Evolutionary conservation across 2,113 vertebrate genomes (phyloP), one percentile per base, ranked within the genome.

Genomic region (Centropus unirufus): DNA sequence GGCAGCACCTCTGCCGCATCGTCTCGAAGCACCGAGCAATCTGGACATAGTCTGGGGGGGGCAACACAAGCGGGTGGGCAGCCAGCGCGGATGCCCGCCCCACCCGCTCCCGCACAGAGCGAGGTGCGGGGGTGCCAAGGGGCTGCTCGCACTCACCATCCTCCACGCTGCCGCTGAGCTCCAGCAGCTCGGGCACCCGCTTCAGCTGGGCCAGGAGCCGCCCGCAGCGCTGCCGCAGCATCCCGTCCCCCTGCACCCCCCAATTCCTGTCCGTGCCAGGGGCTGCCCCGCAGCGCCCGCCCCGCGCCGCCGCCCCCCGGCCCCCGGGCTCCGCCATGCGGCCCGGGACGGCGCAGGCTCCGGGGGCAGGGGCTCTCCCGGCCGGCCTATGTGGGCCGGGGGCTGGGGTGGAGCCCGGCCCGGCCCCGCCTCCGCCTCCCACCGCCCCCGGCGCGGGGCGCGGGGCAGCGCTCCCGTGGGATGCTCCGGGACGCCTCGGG

Each of bases 1-100:
- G 93, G 36, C 98, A 94, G 98, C 98, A 99, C 42, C 77, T 95
- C 91, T 95, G 98, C 78, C 98, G 97, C 4, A 91, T 91, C 0
- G 32, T 82, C 95, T 99, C 98, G 4, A 98, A 97, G 94, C 93
- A 95, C 39, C 61, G 96, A 59, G 96, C 95, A 6, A 98, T 88
- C 24, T 97, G 97, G 9, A 98, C 79, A 9, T 96, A 94, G 49
- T 97, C 98, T 99, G 94, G 3, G 34, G 47, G 3, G 34, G 44
- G 46, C 20, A 63, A 58, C 39, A 36, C 29, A 49, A 52, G 19
- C 1, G 9, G 27, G 27, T 22, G 59, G 24, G 6, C 85, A 69
- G 61, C 23, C 9, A 1, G n/a, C 23, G 24, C 11, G 21, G 29
- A 26, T 13, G 9, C 1, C 5, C 9, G 36, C 9, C 36, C 36